These are phyloP conservation scores for Pangasianodon gigas DNA, from an alignment of 2,113 vertebrate species.

Conservation along the genomic window DNA sequence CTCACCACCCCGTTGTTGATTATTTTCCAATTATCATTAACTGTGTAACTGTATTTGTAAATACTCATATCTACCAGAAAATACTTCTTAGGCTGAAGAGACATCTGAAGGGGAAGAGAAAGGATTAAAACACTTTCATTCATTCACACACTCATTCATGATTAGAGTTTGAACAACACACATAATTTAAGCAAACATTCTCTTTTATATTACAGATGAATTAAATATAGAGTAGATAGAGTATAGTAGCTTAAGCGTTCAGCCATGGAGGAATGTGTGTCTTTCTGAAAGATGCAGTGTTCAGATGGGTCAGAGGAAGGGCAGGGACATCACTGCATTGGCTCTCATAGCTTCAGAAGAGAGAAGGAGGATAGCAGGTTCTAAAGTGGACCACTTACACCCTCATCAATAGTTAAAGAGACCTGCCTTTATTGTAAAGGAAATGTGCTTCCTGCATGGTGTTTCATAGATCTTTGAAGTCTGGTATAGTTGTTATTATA, in stretches of 20 bases:
- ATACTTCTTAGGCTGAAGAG: neutral
- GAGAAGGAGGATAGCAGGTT: constrained; percentile 47
- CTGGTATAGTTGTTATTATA: neutral
- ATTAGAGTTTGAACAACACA: neutral
- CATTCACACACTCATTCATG: neutral
- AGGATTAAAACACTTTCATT: neutral
- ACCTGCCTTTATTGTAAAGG: constrained; percentile 56
- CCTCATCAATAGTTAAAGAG: constrained; percentile 77
- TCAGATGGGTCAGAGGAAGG: constrained; percentile 31
- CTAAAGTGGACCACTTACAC: constrained; percentile 72
- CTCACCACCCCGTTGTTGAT: neutral
- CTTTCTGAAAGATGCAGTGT: neutral
- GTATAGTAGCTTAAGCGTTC: neutral
- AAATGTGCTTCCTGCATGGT: constrained; percentile 23
- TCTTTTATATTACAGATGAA: neutral
- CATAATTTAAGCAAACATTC: neutral
- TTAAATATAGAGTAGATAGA: neutral
- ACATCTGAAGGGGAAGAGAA: neutral
- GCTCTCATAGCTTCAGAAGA: constrained; percentile 53
- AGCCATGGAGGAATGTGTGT: neutral
- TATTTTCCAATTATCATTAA: neutral
- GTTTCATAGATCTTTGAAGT: neutral
- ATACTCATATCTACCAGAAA: neutral
- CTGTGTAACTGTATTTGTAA: neutral
- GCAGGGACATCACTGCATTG: constrained; percentile 8